phyloP scores from a whole-genome alignment of 2,113 vertebrate genomes.

The Sarotherodon lohbergeri region DNA sequence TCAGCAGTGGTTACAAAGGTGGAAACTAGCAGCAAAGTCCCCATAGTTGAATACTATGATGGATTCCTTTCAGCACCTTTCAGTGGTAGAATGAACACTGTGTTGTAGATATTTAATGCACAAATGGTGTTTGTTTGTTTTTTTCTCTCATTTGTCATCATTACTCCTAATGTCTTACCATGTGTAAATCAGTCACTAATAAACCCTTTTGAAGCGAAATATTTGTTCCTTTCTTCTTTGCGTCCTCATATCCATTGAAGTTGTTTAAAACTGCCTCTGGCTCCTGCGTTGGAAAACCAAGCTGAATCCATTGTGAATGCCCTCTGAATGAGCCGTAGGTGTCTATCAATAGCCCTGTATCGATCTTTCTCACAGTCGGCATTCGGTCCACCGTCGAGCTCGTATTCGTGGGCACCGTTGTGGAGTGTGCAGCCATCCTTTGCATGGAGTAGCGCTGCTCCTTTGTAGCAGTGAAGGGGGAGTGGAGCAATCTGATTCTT shows the following conservation, averaged over 20 bases:
- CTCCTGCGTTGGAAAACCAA: not conserved
- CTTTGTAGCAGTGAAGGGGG: slow-evolving; percentile 69
- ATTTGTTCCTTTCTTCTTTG: not conserved
- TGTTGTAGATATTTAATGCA: not conserved
- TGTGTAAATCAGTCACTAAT: not conserved
- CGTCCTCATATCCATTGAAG: not conserved
- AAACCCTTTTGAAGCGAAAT: not conserved
- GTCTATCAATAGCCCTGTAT: not conserved
- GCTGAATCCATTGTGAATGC: not conserved
- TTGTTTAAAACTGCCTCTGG: not conserved
- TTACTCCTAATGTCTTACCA: not conserved
- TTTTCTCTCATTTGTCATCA: not conserved
- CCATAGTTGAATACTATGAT: not conserved
- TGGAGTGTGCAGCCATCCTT: not conserved
- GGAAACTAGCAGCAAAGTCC: slow-evolving; percentile 67
- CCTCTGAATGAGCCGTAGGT: not conserved
- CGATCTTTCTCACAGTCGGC: not conserved
- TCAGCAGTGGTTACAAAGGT: slow-evolving; percentile 76
- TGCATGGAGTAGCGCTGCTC: slow-evolving; percentile 17
- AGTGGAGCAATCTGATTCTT: slow-evolving; percentile 60
- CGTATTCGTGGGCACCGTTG: not conserved
- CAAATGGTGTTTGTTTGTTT: not conserved
- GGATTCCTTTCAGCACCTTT: not conserved
- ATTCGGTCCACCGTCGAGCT: not conserved
- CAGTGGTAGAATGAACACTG: not conserved